Base-by-base conservation (phyloP, 1,140 invertebrate species). In the Drosophila nigrodunni region DNA sequence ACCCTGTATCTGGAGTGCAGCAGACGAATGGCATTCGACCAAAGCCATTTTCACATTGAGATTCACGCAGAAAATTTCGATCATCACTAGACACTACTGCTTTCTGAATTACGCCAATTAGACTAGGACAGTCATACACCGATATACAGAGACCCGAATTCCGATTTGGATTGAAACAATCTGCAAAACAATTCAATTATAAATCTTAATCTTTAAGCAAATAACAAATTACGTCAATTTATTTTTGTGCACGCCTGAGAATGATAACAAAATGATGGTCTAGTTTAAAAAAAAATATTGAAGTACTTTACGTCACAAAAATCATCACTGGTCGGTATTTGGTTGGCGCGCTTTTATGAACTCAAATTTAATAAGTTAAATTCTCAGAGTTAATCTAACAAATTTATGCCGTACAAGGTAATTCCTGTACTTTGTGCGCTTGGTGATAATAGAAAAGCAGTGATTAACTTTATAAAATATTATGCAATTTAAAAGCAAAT, bases 121-220 rank as follows among this genome's bases (percentile, higher is more conserved):
- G 43, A 35, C 65, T 71, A 11, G 76, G 74, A 13, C 91, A 92
- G 15, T 92, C 82, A 46, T 92, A 91, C 37, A 92, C 74, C 7
- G 91, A 92, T 25, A 82, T 8, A 39, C 91, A 92, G 37, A 25
- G 7, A 11, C 91, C 91, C 6, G 13, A n/a, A 30, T 74, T 81
- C 15, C 68, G 60, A 52, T 88, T 90, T 7, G 91, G 91, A 69
- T 91, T 92, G 9, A 8, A 44, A 39, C 91, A 92, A 34, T n/a
- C 83, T 87, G 21, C 4, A 35, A 37, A 0, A 15, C 8, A n/a
- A 55, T n/a, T n/a, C 10, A 34, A 34, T 50, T 49, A 41, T 41
- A 41, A 41, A 41, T 11, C 11, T 41, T 41, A 41, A 41, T 41
- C 39, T 41, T 11, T 41, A 4, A 11, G 10, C 9, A 11, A 11